These are phyloP conservation scores for Merodon equestris DNA, from an alignment of 2,888 invertebrate genomes.

Conservation along the genomic window DNA sequence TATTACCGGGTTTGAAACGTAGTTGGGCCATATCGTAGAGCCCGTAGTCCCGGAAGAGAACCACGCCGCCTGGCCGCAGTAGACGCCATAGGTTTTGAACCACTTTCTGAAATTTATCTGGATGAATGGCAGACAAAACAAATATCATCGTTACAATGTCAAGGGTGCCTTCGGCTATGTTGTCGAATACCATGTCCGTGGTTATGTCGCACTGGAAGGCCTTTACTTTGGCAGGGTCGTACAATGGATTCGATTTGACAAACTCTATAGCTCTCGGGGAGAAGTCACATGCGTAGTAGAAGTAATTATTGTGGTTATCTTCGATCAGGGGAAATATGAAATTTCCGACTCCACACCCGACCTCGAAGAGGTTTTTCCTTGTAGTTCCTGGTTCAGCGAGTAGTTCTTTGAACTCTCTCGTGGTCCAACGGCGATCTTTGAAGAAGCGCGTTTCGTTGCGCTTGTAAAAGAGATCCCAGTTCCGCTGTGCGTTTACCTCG, in stretches of 20 bases:
- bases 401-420: constrained; percentile 93
- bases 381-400: constrained; percentile 78
- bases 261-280: constrained; percentile 94
- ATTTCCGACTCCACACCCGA: constrained; percentile 98
- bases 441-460: constrained; percentile 96
- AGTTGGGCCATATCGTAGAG: constrained; percentile 97
- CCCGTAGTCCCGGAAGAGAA: constrained; percentile 96
- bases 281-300: constrained; percentile 94
- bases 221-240: constrained; percentile 83
- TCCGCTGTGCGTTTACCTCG: constrained; percentile 89
- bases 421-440: constrained; percentile 98
- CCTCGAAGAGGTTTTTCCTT: constrained; percentile 82
- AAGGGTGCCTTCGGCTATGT: constrained; percentile 80
- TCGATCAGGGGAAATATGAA: constrained; percentile 94
- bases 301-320: constrained; percentile 85
- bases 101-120: constrained; percentile 86
- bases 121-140: constrained; percentile 96
- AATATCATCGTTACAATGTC: constrained; percentile 95
- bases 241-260: constrained; percentile 85
- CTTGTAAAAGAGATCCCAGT: constrained; percentile 99
- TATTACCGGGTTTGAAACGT: constrained; percentile 94
- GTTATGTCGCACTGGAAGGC: constrained; percentile 94
- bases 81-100: constrained; percentile 83
- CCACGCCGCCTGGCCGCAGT: constrained; percentile 86
- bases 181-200: constrained; percentile 82